These are phyloP conservation scores for Meloidogyne chitwoodi DNA, from an alignment of 1,140 invertebrate genomes.

Conservation along the genomic window DNA sequence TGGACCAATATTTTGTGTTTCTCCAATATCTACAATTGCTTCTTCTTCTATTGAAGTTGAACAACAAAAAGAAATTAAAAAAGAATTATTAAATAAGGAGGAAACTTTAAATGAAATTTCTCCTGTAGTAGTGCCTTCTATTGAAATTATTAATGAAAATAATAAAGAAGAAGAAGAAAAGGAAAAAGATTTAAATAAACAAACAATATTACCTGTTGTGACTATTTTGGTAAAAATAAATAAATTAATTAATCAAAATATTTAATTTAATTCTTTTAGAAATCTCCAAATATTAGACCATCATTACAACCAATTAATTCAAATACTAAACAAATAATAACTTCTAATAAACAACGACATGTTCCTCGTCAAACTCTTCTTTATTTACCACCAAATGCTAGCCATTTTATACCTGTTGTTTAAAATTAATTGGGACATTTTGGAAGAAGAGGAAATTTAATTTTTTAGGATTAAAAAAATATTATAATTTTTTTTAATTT, in stretches of 20 bases:
- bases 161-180: neutral
- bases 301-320: neutral
- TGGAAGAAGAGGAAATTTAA: too few species aligned
- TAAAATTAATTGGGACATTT: too few species aligned
- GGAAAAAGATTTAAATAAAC: too few species aligned
- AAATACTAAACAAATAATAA: neutral
- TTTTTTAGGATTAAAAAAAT: neutral
- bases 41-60: neutral
- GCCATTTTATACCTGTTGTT: conserved; percentile 18
- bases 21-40: neutral
- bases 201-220: neutral
- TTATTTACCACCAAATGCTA: conserved; percentile 42
- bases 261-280: neutral
- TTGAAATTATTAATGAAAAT: neutral
- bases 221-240: neutral
- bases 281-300: neutral
- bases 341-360: conserved; percentile 6
- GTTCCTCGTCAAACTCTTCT: conserved; percentile 45
- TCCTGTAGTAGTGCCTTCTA: neutral
- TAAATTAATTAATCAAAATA: neutral
- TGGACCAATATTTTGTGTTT: neutral
- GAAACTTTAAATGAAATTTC: neutral
- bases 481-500: neutral
- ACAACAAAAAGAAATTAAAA: neutral
- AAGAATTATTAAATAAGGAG: neutral